Conservation (phyloP, 2,113 vertebrate species). For the Bombycilla garrulus region DNA sequence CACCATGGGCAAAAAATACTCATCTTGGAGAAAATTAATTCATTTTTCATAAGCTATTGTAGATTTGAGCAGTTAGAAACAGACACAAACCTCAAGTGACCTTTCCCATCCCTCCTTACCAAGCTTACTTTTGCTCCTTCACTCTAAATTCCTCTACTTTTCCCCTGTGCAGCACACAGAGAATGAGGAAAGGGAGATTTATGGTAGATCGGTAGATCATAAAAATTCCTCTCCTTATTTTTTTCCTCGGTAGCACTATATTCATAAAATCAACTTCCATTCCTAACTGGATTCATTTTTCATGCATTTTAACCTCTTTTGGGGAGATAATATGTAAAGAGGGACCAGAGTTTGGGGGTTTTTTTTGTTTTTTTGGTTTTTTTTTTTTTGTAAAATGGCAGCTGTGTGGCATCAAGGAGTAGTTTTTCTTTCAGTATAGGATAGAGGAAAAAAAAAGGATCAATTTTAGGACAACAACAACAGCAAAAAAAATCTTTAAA, state of each 20-base stretch:
- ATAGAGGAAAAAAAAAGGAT: neutral
- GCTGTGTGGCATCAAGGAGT: neutral
- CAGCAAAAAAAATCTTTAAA: no score
- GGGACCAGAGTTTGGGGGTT: neutral
- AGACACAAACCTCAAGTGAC: neutral
- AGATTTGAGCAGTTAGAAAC: neutral
- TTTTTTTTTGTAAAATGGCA: neutral
- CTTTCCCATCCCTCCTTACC: neutral
- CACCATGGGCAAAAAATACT: neutral
- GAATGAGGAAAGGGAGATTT: neutral
- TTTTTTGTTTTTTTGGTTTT: neutral
- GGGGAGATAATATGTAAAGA: neutral
- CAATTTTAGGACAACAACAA: neutral
- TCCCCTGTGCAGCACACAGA: neutral
- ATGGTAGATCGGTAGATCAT: neutral
- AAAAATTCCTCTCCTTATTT: neutral
- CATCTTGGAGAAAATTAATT: neutral
- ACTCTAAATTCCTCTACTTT: neutral
- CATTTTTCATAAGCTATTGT: neutral
- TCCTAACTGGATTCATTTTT: neutral
- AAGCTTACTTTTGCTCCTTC: neutral
- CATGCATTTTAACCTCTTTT: neutral
- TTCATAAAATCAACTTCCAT: neutral
- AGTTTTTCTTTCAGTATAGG: neutral
- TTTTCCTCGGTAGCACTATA: neutral